Base-by-base conservation (phyloP, 2,888 invertebrate genomes). In the Hirtodrosophila histrioides region DNA sequence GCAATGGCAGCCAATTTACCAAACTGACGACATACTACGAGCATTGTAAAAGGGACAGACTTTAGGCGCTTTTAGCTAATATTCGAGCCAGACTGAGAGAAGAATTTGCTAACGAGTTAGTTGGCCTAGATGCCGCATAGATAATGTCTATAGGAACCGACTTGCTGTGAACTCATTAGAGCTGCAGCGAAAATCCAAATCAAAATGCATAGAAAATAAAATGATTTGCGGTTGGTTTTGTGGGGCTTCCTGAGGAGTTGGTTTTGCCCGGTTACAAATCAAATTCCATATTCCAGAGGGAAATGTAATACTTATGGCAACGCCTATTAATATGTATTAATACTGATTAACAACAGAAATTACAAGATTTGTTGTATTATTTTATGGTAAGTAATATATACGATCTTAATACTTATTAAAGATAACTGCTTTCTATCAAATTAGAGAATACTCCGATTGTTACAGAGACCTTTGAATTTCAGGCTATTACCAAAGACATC, bases 161-260 rank as follows among this genome's bases (percentile, higher is more conserved):
- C n/a, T 17, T 10, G 8, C 6, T 50, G 37, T n/a, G 24, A 44
- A 44, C 44, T 61, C 37, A 61, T 50, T 61, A 61, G 9, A 63
- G 40, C 35, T 46, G 56, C 17, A 5, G 29, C 35, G 12, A 37
- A 12, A 51, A 41, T 33, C 31, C 12, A 46, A 63, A 37, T 43
- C 17, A 37, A 65, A 65, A 69, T 57, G 72, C 44, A 64, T 56
- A 49, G 65, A 49, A 50, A 68, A 43, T 72, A 12, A 63, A 53
- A 27, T 58, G 37, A 37, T 9, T 71, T 70, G 73, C 54, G 73
- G 73, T 70, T 72, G 8, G 27, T 54, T 49, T 43, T 50, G 55
- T 70, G 8, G 39, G 66, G 73, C 58, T 65, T 72, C 58, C 49
- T 17, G 17, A n/a, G 29, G 17, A 45, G 55, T 55, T 27, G 37